Conservation (phyloP, 2,888 invertebrate species). For the Gisinianus flammeolus region DNA sequence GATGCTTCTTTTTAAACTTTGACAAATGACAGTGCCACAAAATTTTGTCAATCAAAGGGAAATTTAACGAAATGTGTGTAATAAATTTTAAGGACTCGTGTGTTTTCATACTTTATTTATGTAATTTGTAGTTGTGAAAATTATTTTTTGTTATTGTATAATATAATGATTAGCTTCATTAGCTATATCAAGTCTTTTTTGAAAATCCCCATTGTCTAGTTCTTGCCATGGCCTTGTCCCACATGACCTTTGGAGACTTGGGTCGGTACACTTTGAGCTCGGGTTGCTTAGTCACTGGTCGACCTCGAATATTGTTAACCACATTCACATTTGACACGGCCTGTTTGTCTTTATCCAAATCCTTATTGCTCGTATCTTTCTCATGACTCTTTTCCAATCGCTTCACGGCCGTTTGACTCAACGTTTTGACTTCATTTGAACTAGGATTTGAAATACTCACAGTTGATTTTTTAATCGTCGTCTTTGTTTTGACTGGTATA, state of each 20-base stretch:
- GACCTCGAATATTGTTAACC: too few relatives aligned
- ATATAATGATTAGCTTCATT: too few relatives aligned
- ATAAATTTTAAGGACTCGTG: background rate
- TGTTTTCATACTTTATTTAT: background rate
- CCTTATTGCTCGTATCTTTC: too few relatives aligned
- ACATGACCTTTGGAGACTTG: background rate
- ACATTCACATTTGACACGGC: too few relatives aligned
- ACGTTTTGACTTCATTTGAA: background rate
- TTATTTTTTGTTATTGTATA: too few relatives aligned
- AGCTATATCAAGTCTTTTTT: too few relatives aligned
- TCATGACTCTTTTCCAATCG: background rate
- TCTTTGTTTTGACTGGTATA: constrained; percentile 12
- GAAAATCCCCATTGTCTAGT: background rate
- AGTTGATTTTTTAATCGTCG: background rate
- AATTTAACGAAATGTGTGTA: background rate
- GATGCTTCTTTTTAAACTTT: background rate
- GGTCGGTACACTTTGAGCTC: too few relatives aligned
- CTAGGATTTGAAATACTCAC: background rate
- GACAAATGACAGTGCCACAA: background rate
- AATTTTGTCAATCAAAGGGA: background rate
- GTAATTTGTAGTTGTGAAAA: background rate
- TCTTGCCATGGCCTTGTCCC: background rate
- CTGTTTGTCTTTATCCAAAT: too few relatives aligned
- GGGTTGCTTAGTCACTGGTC: too few relatives aligned
- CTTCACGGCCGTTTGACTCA: background rate